These are phyloP conservation scores for Nycteola revayana DNA, from an alignment of 2,888 invertebrate genomes.

Conservation along the genomic window DNA sequence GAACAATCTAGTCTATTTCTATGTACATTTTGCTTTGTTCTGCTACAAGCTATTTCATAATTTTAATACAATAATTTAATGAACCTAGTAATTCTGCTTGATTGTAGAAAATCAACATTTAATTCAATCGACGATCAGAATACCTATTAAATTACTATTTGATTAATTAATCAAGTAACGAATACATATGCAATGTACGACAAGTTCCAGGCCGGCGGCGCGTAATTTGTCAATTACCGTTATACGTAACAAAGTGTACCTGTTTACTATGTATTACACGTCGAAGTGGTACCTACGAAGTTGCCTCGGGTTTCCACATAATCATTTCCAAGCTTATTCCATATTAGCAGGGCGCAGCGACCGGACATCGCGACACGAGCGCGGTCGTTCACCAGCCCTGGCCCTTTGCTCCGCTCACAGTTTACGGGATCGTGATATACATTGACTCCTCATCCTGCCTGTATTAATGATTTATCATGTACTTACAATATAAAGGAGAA, in stretches of 20 bases:
- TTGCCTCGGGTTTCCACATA: constrained; percentile 24
- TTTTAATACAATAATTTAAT: too few relatives aligned
- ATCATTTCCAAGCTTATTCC: constrained; percentile 34
- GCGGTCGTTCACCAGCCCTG: constrained; percentile 58
- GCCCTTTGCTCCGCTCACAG: constrained; percentile 50
- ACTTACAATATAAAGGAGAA: too few relatives aligned
- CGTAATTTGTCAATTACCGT: constrained; percentile 10
- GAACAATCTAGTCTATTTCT: too few relatives aligned
- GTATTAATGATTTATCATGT: too few relatives aligned
- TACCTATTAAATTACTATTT: too few relatives aligned
- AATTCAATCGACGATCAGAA: too few relatives aligned
- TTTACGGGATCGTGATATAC: too few relatives aligned
- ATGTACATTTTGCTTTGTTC: too few relatives aligned
- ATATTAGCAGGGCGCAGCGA: constrained; percentile 28
- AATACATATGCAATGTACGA: not conserved
- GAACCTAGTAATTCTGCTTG: too few relatives aligned
- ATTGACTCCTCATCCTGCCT: too few relatives aligned
- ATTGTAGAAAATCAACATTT: too few relatives aligned
- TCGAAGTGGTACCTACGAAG: constrained; percentile 7
- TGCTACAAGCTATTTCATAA: too few relatives aligned
- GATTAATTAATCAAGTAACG: not conserved
- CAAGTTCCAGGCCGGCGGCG: not conserved
- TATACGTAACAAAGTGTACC: constrained; percentile 11
- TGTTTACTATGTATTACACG: constrained; percentile 18
- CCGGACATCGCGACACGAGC: constrained; percentile 33